A percentile compares a stretch with the other conserved stretches of the same genome.
phyloP scores from a whole-genome alignment of 2,797 vertebrate genomes.

The Mus caroli region DNA sequence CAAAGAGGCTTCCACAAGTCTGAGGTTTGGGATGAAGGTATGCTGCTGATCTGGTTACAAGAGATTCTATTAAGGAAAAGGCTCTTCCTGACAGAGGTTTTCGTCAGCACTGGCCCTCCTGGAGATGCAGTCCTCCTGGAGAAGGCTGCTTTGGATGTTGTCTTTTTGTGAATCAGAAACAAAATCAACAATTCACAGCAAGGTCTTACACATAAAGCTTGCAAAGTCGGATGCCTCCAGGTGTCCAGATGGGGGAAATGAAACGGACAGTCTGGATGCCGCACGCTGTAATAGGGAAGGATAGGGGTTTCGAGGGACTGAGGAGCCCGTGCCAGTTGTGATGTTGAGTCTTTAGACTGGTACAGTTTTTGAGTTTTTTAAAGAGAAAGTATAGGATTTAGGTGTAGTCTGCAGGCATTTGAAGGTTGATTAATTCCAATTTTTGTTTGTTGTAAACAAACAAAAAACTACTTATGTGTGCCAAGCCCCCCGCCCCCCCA shows the following conservation, averaged over 20 bases:
- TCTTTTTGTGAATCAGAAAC: conserved; percentile 52
- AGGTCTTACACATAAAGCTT: background rate
- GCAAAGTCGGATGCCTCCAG: background rate
- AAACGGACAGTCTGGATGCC: background rate
- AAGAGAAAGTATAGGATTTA: background rate
- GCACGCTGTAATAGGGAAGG: fast-evolving
- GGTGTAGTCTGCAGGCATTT: background rate
- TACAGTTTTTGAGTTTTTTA: conserved; percentile 37
- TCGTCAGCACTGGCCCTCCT: conserved; percentile 37
- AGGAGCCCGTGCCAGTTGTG: fast-evolving
- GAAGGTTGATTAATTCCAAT: conserved; percentile 2
- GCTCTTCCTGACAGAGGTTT: conserved; percentile 66
- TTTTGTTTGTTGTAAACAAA: background rate
- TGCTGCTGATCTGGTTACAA: conserved; percentile 72
- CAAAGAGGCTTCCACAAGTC: conserved; percentile 66
- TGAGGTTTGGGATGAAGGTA: conserved; percentile 41
- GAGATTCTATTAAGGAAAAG: conserved; percentile 74
- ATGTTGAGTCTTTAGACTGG: background rate
- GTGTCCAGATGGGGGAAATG: background rate
- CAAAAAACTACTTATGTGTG: background rate
- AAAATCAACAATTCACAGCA: conserved; percentile 31
- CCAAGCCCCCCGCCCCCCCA: background rate
- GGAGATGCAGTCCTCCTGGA: background rate
- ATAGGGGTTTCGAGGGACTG: background rate
- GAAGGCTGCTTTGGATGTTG: background rate